Conservation (phyloP, 2,113 vertebrate species). For the Cygnus buccinator region DNA sequence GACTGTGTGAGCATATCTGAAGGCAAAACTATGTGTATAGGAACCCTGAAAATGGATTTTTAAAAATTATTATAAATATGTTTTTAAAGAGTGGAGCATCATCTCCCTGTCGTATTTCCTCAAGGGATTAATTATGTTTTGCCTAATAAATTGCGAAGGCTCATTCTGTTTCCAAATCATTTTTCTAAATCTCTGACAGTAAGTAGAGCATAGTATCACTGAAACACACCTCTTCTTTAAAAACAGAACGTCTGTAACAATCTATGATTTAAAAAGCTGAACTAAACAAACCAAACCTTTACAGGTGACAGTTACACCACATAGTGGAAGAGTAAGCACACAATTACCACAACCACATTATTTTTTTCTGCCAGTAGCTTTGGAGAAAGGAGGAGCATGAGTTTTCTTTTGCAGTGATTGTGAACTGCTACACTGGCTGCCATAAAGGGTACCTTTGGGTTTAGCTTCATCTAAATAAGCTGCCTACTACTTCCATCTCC, state of each 20-base stretch:
- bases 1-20: not conserved
- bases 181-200: not conserved
- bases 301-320: not conserved
- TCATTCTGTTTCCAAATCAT: not conserved
- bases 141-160: not conserved
- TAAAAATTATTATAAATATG: too few relatives aligned
- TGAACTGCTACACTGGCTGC: not conserved
- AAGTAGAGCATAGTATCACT: not conserved
- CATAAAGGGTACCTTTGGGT: not conserved
- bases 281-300: not conserved
- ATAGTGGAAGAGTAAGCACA: not conserved
- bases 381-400: not conserved
- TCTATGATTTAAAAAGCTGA: not conserved
- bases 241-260: not conserved
- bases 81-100: not conserved
- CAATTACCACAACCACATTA: too few relatives aligned
- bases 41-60: not conserved
- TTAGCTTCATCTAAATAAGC: not conserved
- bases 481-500: not conserved
- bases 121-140: not conserved
- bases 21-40: not conserved
- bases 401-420: not conserved
- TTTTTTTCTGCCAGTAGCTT: not conserved
- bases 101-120: not conserved
- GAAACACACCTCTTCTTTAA: not conserved